Evolutionary conservation across 2,797 vertebrate genomes (phyloP).

Genomic region (Enteromius unitaeniatus): DNA sequence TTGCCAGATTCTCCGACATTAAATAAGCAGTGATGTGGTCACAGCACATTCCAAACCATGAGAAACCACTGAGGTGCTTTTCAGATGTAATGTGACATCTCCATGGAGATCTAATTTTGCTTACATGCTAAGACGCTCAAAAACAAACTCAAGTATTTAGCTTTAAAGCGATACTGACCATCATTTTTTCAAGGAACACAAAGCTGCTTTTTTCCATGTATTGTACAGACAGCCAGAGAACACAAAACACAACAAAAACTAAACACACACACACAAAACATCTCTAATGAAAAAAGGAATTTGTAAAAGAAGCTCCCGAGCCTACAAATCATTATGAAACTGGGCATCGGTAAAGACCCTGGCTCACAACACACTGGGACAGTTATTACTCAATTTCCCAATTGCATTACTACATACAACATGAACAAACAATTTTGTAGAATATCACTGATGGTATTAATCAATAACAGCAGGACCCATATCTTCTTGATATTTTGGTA

Average conservation of each 20-base stretch:
- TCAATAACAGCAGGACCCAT: not conserved
- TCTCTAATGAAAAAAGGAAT: no score
- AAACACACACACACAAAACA: no score
- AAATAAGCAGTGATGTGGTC: not conserved
- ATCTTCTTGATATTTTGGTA: not conserved
- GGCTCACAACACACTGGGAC: no score
- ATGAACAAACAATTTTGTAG: no score
- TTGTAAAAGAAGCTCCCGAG: no score
- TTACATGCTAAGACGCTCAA: not conserved
- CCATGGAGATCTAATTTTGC: slow-evolving; percentile 10
- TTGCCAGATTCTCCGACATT: not conserved
- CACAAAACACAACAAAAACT: no score
- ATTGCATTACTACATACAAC: not conserved
- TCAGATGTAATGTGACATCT: not conserved
- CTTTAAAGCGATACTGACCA: not conserved
- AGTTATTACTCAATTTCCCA: not conserved
- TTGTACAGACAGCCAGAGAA: not conserved
- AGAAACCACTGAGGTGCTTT: slow-evolving; percentile 15
- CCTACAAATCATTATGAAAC: not conserved
- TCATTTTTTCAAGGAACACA: not conserved
- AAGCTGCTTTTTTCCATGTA: not conserved
- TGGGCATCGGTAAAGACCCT: no score
- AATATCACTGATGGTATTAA: not conserved
- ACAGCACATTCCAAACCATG: slow-evolving; percentile 6
- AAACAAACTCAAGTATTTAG: not conserved